These are phyloP conservation scores for Timandra comae DNA, from an alignment of 2,888 invertebrate species.

Conservation along the genomic window DNA sequence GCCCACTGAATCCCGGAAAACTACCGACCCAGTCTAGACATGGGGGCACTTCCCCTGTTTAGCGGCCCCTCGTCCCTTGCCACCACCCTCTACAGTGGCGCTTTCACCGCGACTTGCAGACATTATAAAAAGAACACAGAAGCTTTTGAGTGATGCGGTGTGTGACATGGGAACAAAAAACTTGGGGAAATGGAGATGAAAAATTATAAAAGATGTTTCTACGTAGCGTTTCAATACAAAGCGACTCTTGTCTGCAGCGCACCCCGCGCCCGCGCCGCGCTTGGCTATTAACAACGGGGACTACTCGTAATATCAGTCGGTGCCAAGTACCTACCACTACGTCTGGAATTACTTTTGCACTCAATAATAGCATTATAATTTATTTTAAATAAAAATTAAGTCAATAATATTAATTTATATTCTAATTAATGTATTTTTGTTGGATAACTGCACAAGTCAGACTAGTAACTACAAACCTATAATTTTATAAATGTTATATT, in stretches of 20 bases:
- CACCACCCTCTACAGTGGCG: constrained; percentile 43
- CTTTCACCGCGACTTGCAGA: constrained; percentile 69
- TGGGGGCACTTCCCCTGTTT: constrained; percentile 69
- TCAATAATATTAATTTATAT: too few species aligned
- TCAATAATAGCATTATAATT: too few species aligned
- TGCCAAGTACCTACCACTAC: too few species aligned
- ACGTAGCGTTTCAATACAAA: constrained; percentile 25
- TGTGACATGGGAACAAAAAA: constrained; percentile 53
- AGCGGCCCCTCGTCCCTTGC: constrained; percentile 28
- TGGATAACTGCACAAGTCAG: too few species aligned
- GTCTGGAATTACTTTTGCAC: too few species aligned
- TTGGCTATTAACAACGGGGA: constrained; percentile 7
- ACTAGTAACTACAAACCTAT: too few species aligned
- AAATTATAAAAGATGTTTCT: constrained; percentile 43
- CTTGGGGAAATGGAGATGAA: constrained; percentile 45
- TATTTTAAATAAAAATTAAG: too few species aligned
- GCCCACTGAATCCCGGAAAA: constrained; percentile 75
- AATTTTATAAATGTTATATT: too few species aligned
- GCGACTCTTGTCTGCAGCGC: constrained; percentile 4
- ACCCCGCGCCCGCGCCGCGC: constrained; percentile 2
- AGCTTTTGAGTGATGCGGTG: constrained; percentile 58
- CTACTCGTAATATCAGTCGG: background rate
- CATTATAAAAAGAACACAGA: constrained; percentile 63
- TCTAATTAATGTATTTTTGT: too few species aligned
- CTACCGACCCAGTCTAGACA: constrained; percentile 78